A percentile compares a stretch with the other conserved stretches of the same genome.
phyloP scores from a whole-genome alignment of 2,888 invertebrate genomes.

The Tipula lateralis region DNA sequence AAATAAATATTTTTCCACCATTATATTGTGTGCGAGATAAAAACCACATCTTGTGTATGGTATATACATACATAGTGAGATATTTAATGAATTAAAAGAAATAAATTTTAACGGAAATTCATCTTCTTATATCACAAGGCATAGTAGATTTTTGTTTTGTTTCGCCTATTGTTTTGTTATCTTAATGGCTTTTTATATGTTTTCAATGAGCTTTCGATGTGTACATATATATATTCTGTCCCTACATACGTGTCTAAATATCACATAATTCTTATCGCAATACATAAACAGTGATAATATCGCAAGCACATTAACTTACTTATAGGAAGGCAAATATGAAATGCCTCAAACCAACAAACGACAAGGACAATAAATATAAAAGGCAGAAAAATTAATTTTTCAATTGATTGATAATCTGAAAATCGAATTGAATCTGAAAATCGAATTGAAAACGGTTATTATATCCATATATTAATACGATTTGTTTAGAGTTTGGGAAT shows the following conservation, averaged over 20 bases:
- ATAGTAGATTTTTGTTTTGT: background rate
- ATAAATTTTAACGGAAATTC: conserved; percentile 6
- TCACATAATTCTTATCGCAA: background rate
- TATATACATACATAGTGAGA: background rate
- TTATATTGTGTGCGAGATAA: background rate
- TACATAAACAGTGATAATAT: background rate
- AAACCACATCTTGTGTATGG: background rate
- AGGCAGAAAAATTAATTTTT: background rate
- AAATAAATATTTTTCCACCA: background rate
- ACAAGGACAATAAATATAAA: background rate
- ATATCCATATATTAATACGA: background rate
- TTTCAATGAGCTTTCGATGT: background rate
- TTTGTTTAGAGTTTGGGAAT: background rate
- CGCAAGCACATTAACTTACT: background rate
- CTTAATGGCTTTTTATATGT: background rate
- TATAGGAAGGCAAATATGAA: background rate
- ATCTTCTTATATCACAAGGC: background rate
- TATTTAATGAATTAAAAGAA: conserved; percentile 5
- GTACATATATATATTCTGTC: background rate
- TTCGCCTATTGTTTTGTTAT: background rate
- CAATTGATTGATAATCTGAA: background rate
- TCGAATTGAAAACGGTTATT: background rate
- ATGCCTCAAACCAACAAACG: background rate
- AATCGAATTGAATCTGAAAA: background rate
- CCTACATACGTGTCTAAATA: background rate